phyloP scores from a whole-genome alignment of 2,797 vertebrate species.

The Dipus sagitta region DNA sequence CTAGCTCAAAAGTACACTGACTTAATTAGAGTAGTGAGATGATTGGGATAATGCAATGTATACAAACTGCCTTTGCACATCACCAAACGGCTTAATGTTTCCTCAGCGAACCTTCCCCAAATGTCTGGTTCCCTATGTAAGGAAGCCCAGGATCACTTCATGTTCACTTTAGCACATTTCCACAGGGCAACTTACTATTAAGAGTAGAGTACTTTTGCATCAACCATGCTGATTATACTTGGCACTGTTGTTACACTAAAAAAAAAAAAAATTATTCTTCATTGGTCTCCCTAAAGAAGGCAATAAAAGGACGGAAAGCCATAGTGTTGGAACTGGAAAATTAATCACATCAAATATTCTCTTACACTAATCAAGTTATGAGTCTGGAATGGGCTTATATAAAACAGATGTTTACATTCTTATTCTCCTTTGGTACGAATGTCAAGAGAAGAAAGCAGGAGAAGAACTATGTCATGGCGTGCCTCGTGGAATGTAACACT shows the following conservation, averaged over 20 bases:
- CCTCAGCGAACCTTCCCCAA: constrained; percentile 1
- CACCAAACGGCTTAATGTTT: not conserved
- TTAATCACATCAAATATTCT: constrained; percentile 86
- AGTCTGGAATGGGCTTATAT: constrained; percentile 86
- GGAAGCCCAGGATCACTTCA: not conserved
- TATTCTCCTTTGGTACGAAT: constrained; percentile 85
- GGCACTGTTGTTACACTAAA: not conserved
- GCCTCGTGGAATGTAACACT: constrained; percentile 62
- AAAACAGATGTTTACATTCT: constrained; percentile 90
- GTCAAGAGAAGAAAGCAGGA: constrained; percentile 87
- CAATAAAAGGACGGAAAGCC: constrained; percentile 80
- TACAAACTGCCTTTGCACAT: not conserved
- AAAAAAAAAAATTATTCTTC: constrained; percentile 59
- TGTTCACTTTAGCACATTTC: constrained; percentile 59
- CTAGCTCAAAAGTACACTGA: not conserved
- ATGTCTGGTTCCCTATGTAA: not conserved
- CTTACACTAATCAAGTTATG: constrained; percentile 88
- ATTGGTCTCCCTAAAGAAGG: constrained; percentile 73
- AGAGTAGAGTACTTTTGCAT: constrained; percentile 50
- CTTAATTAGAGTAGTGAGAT: not conserved
- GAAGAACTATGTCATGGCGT: constrained; percentile 64
- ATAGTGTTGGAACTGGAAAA: constrained; percentile 85
- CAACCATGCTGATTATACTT: constrained; percentile 48
- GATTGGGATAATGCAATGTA: not conserved
- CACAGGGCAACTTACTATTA: constrained; percentile 41